phyloP scores from a whole-genome alignment of 2,797 vertebrate species.

The Myotis planiceps region DNA sequence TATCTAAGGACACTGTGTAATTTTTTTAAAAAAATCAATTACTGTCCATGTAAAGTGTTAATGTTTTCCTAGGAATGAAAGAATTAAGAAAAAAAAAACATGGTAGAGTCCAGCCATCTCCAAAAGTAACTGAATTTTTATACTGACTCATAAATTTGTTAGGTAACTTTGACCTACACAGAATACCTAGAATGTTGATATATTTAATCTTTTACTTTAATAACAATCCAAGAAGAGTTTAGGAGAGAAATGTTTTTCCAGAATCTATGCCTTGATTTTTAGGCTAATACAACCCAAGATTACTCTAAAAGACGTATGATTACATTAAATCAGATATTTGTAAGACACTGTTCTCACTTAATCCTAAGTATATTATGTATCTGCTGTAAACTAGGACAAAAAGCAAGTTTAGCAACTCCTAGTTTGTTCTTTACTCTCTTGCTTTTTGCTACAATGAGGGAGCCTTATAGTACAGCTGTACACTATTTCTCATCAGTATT shows the following conservation, averaged over 20 bases:
- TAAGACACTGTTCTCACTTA: constrained; percentile 23
- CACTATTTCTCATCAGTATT: neutral
- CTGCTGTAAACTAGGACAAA: neutral
- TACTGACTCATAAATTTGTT: constrained; percentile 9
- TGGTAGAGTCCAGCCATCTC: neutral
- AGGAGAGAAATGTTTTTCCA: neutral
- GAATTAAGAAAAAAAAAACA: neutral
- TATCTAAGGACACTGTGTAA: neutral
- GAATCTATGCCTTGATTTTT: neutral
- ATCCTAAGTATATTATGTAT: neutral
- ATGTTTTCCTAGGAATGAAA: neutral
- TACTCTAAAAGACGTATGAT: neutral
- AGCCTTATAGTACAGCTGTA: neutral
- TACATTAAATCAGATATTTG: constrained; percentile 4
- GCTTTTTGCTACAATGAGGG: neutral
- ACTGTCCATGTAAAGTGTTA: constrained; percentile 2
- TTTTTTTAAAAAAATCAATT: neutral
- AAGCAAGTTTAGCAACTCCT: neutral
- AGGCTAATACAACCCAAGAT: neutral
- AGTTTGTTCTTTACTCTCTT: neutral
- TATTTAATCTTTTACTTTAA: neutral
- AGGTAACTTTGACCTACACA: neutral
- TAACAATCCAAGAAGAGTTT: neutral
- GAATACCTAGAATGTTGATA: neutral
- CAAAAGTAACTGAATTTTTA: neutral